A percentile compares a stretch with the other conserved stretches of the same genome.
Evolutionary conservation across 2,888 invertebrate genomes (phyloP).

Genomic region (Didymodactylos carnosus): DNA sequence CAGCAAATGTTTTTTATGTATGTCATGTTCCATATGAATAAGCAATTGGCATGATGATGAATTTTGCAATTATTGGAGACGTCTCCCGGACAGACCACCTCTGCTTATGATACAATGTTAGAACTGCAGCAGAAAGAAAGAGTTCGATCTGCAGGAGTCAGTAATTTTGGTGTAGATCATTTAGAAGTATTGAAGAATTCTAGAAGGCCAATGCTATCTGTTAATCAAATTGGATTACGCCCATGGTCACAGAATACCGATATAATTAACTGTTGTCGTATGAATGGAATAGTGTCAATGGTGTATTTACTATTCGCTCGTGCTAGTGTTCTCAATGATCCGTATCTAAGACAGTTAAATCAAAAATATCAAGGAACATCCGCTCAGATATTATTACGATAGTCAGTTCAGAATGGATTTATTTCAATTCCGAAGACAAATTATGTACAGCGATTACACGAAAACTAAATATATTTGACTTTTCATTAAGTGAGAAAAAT

Average conservation of each 20-base stretch:
- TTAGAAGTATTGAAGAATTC: conserved; percentile 20
- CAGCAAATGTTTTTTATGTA: too few relatives aligned
- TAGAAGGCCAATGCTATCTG: conserved; percentile 20
- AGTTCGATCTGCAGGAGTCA: conserved; percentile 21
- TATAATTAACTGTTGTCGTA: conserved; percentile 20
- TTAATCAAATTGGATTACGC: conserved; percentile 24
- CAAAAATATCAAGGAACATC: conserved; percentile 18
- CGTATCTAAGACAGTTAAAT: conserved; percentile 18
- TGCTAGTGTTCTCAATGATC: background rate
- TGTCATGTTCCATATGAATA: too few relatives aligned
- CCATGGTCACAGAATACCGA: conserved; percentile 19
- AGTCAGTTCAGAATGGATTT: conserved; percentile 19
- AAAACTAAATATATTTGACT: conserved; percentile 21
- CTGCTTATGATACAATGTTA: conserved; percentile 19
- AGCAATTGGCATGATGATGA: too few relatives aligned
- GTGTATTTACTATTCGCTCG: conserved; percentile 2
- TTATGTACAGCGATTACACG: conserved; percentile 18
- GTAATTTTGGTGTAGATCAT: conserved; percentile 22
- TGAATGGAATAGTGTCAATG: conserved; percentile 19
- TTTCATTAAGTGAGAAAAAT: conserved; percentile 18
- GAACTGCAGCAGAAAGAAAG: conserved; percentile 19
- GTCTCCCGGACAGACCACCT: conserved; percentile 17
- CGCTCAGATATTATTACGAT: conserved; percentile 22
- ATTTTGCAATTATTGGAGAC: too few relatives aligned
- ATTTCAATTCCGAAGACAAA: conserved; percentile 21